Evolutionary conservation across 1,140 invertebrate species (phyloP).

Genomic region (Grapholita molesta): DNA sequence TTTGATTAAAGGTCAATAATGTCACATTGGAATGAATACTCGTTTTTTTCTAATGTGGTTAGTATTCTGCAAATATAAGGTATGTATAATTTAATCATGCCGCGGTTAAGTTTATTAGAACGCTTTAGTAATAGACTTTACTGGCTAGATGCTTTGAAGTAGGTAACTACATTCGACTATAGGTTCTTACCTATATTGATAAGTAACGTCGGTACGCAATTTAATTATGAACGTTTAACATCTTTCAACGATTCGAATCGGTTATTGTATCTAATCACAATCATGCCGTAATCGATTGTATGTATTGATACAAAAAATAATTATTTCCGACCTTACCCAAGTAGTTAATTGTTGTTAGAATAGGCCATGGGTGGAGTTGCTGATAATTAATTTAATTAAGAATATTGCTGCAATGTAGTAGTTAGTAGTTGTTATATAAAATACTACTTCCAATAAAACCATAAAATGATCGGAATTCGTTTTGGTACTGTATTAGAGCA

Average conservation of each 20-base stretch:
- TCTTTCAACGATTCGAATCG: conserved; percentile 52
- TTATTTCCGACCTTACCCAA: conserved; percentile 62
- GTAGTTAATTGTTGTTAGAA: conserved; percentile 52
- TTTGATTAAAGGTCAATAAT: conserved; percentile 12
- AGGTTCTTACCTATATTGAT: too few relatives aligned
- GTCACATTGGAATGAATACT: not conserved
- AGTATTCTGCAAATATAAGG: too few relatives aligned
- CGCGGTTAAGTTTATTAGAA: too few relatives aligned
- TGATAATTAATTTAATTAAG: conserved; percentile 62
- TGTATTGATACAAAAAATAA: conserved; percentile 56
- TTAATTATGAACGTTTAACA: conserved; percentile 23
- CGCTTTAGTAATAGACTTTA: too few relatives aligned
- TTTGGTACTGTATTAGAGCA: conserved; percentile 13
- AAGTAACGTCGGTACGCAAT: conserved; percentile 24
- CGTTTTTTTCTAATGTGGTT: too few relatives aligned
- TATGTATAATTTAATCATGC: too few relatives aligned
- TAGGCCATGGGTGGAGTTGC: conserved; percentile 27
- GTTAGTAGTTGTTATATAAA: conserved; percentile 42
- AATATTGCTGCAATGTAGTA: conserved; percentile 39
- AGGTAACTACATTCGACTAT: too few relatives aligned
- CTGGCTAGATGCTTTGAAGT: too few relatives aligned
- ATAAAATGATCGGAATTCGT: conserved; percentile 4
- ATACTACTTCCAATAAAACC: conserved; percentile 28
- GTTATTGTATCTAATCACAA: conserved; percentile 51
- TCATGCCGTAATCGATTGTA: conserved; percentile 50